These are phyloP conservation scores for Ibycter americanus DNA, from an alignment of 2,797 vertebrate genomes.

Conservation along the genomic window DNA sequence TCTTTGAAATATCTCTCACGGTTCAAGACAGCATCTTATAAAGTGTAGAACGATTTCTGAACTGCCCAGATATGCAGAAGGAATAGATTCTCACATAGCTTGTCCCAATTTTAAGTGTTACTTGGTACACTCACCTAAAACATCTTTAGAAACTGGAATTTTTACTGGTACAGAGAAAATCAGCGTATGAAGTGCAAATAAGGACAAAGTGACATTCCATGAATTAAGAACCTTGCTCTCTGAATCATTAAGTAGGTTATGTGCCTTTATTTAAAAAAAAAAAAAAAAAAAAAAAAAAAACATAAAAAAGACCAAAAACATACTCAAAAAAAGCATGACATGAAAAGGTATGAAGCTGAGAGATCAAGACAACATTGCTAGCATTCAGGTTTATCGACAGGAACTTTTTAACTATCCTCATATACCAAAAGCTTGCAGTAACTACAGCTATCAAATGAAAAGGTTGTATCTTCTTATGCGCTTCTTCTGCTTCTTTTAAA, in stretches of 20 bases:
- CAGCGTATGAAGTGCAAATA: background rate
- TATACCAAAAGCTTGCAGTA: background rate
- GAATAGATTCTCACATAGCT: background rate
- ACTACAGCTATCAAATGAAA: background rate
- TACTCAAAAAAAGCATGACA: background rate
- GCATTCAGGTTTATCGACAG: background rate
- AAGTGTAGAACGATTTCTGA: background rate
- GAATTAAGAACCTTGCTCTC: background rate
- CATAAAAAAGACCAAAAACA: background rate
- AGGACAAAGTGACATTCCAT: background rate
- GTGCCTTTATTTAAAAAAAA: background rate
- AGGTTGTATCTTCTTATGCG: background rate
- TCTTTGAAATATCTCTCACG: constrained; percentile 52
- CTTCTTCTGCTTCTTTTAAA: background rate
- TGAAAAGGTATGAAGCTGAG: background rate
- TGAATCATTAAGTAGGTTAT: rapidly evolving
- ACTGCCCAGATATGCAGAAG: background rate
- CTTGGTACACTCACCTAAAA: background rate
- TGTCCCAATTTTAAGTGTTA: background rate
- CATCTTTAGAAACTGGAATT: background rate
- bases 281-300: background rate
- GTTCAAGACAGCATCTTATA: background rate
- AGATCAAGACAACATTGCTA: background rate
- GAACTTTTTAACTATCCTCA: background rate
- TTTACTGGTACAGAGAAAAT: background rate